These are phyloP conservation scores for Musca vetustissima DNA, from an alignment of 1,140 invertebrate species.

Conservation along the genomic window DNA sequence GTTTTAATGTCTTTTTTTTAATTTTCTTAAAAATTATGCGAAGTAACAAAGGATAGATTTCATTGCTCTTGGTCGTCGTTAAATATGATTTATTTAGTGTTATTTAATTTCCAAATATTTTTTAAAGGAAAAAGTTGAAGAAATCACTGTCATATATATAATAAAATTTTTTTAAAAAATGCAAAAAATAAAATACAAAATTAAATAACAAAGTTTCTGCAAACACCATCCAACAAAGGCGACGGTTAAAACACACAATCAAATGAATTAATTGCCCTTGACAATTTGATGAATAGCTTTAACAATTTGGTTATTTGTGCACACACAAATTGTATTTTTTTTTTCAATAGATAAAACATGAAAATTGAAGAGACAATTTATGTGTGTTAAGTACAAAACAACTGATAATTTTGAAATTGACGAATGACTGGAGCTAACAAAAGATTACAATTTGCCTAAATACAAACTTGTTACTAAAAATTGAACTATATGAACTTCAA, in stretches of 20 bases:
- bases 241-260: neutral
- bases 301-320: no score
- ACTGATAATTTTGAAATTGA: slow-evolving; percentile 9
- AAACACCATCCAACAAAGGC: neutral
- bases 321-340: no score
- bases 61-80: no score
- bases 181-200: neutral
- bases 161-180: neutral
- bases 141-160: neutral
- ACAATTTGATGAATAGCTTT: neutral
- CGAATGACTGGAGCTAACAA: slow-evolving; percentile 27
- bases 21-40: no score
- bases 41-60: no score
- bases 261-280: neutral
- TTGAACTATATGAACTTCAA: neutral
- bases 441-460: slow-evolving; percentile 45
- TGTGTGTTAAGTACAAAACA: no score
- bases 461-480: slow-evolving; percentile 52
- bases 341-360: no score
- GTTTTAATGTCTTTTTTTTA: no score
- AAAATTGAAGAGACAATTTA: no score
- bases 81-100: no score
- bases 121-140: no score
- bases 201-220: neutral
- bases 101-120: no score